A percentile compares a stretch with the other conserved stretches of the same genome.
Conservation (phyloP, 2,113 vertebrate genomes). For the Callocephalon fimbriatum region DNA sequence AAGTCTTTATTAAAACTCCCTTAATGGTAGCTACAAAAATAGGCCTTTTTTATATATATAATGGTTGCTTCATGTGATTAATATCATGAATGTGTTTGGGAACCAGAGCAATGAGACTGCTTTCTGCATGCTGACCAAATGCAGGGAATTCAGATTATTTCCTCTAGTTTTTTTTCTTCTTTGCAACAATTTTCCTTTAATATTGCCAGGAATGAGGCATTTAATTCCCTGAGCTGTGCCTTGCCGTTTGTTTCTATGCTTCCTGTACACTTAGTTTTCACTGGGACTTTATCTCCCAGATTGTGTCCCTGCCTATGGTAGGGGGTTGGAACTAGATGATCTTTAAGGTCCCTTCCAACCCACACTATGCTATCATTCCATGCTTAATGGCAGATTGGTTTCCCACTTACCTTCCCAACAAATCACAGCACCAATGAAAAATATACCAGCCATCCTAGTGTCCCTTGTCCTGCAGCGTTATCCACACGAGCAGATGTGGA, state of each 20-base stretch:
- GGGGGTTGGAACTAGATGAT: background rate
- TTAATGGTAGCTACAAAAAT: background rate
- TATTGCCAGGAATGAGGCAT: background rate
- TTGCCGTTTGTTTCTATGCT: accelerated
- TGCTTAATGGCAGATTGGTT: background rate
- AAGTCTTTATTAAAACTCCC: background rate
- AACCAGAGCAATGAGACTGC: background rate
- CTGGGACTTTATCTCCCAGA: background rate
- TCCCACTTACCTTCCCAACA: background rate
- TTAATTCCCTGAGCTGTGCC: background rate
- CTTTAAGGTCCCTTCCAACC: background rate
- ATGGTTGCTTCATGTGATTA: background rate
- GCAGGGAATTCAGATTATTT: background rate
- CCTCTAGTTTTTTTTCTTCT: background rate
- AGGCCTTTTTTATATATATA: background rate
- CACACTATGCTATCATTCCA: background rate
- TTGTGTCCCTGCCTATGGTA: background rate
- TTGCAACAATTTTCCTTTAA: background rate
- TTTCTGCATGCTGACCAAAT: background rate
- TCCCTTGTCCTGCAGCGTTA: background rate
- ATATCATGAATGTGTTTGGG: background rate
- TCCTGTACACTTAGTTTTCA: background rate
- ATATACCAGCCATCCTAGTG: background rate
- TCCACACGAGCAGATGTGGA: background rate
- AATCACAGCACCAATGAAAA: background rate